These are phyloP conservation scores for Timandra comae DNA, from an alignment of 2,888 invertebrate genomes.

Conservation along the genomic window DNA sequence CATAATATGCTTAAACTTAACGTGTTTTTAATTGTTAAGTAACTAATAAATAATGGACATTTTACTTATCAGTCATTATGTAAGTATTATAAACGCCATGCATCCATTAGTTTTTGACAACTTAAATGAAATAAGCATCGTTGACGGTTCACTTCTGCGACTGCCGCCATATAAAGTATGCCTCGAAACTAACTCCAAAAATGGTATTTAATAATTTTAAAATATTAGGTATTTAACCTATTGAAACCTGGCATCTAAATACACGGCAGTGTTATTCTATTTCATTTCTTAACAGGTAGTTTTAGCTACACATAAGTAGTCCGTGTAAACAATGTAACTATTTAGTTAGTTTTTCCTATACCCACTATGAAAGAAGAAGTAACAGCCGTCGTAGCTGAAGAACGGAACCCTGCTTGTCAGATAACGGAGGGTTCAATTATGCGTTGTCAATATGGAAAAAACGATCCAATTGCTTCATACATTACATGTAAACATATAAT, in stretches of 20 bases:
- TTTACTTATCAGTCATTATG: no score
- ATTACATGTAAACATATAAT: constrained; percentile 15
- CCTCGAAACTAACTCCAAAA: neutral
- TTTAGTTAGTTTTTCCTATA: constrained; percentile 1
- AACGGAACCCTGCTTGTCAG: constrained; percentile 70
- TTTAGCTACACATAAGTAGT: neutral
- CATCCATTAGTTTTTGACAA: no score
- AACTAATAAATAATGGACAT: no score
- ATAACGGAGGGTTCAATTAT: constrained; percentile 53
- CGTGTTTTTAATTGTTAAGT: no score
- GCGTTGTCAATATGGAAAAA: constrained; percentile 42
- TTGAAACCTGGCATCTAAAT: neutral
- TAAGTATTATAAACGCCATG: no score
- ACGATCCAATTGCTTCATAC: constrained; percentile 14
- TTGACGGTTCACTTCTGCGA: no score
- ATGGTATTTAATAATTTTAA: neutral
- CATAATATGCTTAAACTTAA: no score
- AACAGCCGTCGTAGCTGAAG: constrained; percentile 60
- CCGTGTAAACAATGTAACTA: neutral
- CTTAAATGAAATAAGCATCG: no score
- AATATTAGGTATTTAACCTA: neutral
- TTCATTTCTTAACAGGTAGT: neutral
- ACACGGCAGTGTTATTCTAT: neutral
- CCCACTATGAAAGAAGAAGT: constrained; percentile 1
- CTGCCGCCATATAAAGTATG: neutral